These are phyloP conservation scores for Oreotragus oreotragus DNA, from an alignment of 2,113 vertebrate genomes.

Conservation along the genomic window DNA sequence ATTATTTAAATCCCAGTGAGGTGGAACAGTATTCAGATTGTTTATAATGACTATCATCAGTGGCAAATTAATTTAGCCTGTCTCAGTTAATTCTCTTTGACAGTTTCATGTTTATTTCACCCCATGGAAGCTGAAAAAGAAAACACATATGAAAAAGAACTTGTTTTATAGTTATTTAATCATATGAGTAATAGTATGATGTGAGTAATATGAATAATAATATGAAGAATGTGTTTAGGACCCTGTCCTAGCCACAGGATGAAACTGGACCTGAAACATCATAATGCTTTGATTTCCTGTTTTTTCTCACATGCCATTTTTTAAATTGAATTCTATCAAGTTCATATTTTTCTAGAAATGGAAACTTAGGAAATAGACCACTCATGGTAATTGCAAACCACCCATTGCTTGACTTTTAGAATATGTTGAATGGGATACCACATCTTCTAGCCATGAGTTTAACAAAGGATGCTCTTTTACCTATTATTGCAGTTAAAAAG, in stretches of 20 bases:
- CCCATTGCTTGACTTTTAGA: not conserved
- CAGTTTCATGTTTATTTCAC: constrained; percentile 59
- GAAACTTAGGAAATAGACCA: not conserved
- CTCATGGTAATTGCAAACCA: not conserved
- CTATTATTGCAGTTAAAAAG: not conserved
- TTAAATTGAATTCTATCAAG: not conserved
- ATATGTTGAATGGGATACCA: not conserved
- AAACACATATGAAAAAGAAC: not conserved
- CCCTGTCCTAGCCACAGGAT: not conserved
- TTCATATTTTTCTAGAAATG: not conserved
- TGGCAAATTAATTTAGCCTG: constrained; percentile 54
- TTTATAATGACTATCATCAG: constrained; percentile 45
- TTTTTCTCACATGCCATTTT: not conserved
- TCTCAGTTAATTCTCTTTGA: constrained; percentile 56
- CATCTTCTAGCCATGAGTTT: not conserved
- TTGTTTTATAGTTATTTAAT: constrained; percentile 42
- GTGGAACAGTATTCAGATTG: constrained; percentile 41
- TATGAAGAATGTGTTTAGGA: not conserved
- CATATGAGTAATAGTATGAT: not conserved
- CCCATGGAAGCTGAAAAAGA: not conserved
- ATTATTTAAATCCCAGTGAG: constrained; percentile 50
- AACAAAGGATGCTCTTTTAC: not conserved
- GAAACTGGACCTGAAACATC: not conserved
- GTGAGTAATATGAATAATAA: not conserved
- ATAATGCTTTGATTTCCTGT: not conserved